Conservation (phyloP, 2,888 invertebrate genomes). For the Glaucopsyche alexis region DNA sequence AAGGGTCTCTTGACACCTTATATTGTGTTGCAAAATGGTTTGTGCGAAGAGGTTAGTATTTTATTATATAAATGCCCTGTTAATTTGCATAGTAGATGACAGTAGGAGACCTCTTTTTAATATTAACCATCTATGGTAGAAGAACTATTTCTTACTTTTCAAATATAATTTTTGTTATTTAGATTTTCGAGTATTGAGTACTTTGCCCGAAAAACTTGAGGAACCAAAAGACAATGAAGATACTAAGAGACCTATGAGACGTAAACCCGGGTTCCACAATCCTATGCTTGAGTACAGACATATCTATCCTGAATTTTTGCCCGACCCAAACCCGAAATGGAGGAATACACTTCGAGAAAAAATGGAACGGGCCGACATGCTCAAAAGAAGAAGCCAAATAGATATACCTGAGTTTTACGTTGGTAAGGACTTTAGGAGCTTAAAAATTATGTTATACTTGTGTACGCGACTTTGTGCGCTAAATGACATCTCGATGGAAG, state of each 20-base stretch:
- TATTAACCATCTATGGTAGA: too few species aligned
- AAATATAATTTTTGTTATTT: neutral
- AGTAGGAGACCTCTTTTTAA: too few species aligned
- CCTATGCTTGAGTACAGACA: slow-evolving; percentile 81
- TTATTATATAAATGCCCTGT: too few species aligned
- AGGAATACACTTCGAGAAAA: slow-evolving; percentile 91
- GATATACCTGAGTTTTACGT: slow-evolving; percentile 99
- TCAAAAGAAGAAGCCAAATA: slow-evolving; percentile 87
- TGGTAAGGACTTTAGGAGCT: slow-evolving; percentile 76
- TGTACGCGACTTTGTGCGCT: too few species aligned
- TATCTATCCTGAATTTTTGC: slow-evolving; percentile 95
- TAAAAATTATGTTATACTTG: too few species aligned
- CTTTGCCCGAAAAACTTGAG: slow-evolving; percentile 54
- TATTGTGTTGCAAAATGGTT: slow-evolving; percentile 62
- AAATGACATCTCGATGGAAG: too few species aligned
- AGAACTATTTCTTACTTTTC: neutral
- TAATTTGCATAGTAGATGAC: too few species aligned
- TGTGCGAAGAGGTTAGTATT: slow-evolving; percentile 62
- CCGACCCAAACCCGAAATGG: slow-evolving; percentile 88
- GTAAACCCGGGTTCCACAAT: slow-evolving; percentile 48
- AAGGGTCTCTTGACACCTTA: slow-evolving; percentile 50
- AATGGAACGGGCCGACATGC: slow-evolving; percentile 95
- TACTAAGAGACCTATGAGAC: slow-evolving; percentile 43
- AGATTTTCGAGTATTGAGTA: slow-evolving; percentile 60
- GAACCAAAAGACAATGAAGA: slow-evolving; percentile 40